phyloP scores from a whole-genome alignment of 2,888 invertebrate genomes.

The Drosophila eohydei region DNA sequence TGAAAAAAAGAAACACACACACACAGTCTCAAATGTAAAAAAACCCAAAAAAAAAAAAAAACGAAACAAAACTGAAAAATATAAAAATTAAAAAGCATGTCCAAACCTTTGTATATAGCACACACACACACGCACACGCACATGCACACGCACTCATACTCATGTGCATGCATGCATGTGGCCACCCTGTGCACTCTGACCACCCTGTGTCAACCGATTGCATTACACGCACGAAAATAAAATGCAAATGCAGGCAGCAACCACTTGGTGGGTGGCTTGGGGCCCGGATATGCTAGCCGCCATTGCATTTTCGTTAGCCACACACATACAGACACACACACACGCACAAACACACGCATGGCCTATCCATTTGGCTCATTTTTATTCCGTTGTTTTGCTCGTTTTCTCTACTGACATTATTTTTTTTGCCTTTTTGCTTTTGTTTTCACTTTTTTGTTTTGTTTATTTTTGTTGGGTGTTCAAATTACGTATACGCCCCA shows the following conservation, averaged over 20 bases:
- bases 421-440: conserved; percentile 67
- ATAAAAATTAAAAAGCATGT: conserved; percentile 48
- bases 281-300: conserved; percentile 63
- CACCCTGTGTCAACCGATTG: conserved; percentile 49
- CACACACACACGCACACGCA: not conserved
- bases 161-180: not conserved
- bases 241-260: conserved; percentile 68
- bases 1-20: conserved; percentile 13
- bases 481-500: conserved; percentile 63
- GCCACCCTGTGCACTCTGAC: conserved; percentile 3
- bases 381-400: conserved; percentile 71
- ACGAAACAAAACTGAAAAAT: conserved; percentile 7
- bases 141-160: not conserved
- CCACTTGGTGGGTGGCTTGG: not conserved
- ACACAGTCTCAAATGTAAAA: conserved; percentile 2
- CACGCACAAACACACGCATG: conserved; percentile 15
- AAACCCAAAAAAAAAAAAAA: conserved; percentile 13
- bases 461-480: conserved; percentile 62
- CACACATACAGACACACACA: conserved; percentile 33
- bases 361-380: conserved; percentile 60
- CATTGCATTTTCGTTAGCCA: conserved; percentile 78
- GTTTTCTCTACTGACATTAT: conserved; percentile 80
- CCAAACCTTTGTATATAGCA: conserved; percentile 40
- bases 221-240: conserved; percentile 77
- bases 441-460: conserved; percentile 79